Evolutionary conservation across 2,888 invertebrate species (phyloP), one percentile per base, ranked within the genome.

Genomic region (Mylabris sibirica): DNA sequence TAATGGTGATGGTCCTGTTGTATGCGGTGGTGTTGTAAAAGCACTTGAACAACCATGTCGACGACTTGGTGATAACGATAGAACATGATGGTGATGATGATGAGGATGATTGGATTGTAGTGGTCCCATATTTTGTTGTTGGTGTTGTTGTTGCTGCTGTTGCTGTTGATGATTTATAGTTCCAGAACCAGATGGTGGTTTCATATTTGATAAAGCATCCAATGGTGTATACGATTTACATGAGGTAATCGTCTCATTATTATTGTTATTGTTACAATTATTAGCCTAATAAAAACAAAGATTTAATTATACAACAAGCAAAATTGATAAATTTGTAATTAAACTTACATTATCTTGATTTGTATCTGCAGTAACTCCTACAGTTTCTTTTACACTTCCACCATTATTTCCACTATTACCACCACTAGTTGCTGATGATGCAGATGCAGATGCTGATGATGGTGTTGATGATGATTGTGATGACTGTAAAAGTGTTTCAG

Each of bases 191-290:
- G 91, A 92, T 0, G 92, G 92, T n/a, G 95, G 95, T 84, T 94
- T 90, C 95, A 95, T 95, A 77, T 92, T 94, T 44, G 94, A 94
- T 75, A 95, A 86, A 17, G 95, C 95, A 67, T 93, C 91, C 73
- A 95, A 87, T 5, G 95, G 95, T 59, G 95, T 94, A 84, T 95
- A 95, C 17, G 94, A 90, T 81, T 91, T 91, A 85, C 78, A 79
- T 8, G 79, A 80, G 34, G 76, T 71, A 30, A 76, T 60, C 12
- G 78, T 76, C 60, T 78, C 78, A 63, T 77, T 76, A 69, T 74
- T 75, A 59, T 68, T 74, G 74, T 75, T 53, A 70, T 70, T 24
- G 8, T 49, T 38, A 38, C 12, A n/a, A 41, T 41, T 12, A 44
- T 44, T 44, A 17, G 3, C 3, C 12, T 41, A 41, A n/a, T 4